Evolutionary conservation across 2,113 vertebrate genomes (phyloP).

Genomic region (Dromas ardeola): DNA sequence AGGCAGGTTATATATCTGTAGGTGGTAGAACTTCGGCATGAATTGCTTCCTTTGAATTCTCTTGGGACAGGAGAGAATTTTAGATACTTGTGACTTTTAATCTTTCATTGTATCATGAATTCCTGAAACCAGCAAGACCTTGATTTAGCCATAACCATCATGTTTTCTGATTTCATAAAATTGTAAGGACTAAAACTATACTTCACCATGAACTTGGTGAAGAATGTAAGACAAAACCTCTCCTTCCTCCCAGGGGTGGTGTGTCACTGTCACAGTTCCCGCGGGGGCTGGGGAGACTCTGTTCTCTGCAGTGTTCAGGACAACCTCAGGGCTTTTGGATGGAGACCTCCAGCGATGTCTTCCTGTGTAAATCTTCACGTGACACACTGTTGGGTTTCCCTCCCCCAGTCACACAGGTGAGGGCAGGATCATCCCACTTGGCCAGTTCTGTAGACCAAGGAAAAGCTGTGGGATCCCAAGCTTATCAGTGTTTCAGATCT

Average conservation of each 20-base stretch:
- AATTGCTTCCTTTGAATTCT: not conserved
- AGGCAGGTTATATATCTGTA: not conserved
- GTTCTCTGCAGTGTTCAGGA: not conserved
- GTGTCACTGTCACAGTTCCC: not conserved
- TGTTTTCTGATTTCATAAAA: not conserved
- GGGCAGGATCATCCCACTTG: not conserved
- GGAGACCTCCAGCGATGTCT: not conserved
- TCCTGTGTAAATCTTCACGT: not conserved
- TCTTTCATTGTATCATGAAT: not conserved
- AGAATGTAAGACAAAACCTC: not conserved
- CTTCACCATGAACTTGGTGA: not conserved
- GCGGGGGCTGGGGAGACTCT: not conserved
- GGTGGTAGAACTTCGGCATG: not conserved
- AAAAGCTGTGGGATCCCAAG: not conserved
- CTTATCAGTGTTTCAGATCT: not conserved
- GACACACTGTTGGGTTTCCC: accelerated
- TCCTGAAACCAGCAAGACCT: not conserved
- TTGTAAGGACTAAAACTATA: not conserved
- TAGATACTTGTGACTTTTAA: not conserved
- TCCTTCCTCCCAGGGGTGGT: not conserved
- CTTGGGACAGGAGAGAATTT: not conserved
- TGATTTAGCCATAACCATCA: not conserved
- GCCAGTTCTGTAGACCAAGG: not conserved
- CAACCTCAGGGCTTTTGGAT: not conserved
- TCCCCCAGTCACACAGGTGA: not conserved